Evolutionary conservation across 2,888 invertebrate species (phyloP).

Genomic region (Chymomyza fuscimana): DNA sequence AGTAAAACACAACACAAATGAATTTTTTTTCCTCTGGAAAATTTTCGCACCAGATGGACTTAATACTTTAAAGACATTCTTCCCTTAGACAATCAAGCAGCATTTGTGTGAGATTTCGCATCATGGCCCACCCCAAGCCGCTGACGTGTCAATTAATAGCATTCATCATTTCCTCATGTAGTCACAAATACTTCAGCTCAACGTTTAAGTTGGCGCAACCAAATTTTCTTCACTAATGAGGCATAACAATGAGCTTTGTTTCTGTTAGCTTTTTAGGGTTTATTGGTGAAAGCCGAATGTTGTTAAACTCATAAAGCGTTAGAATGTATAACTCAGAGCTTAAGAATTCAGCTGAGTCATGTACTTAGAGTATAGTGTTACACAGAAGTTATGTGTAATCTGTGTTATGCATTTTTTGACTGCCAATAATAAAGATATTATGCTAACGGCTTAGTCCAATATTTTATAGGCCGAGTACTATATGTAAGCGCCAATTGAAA

Average conservation of each 20-base stretch:
- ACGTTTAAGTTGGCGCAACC: conserved; percentile 15
- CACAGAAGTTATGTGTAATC: conserved; percentile 19
- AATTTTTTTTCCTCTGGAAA: too few species aligned
- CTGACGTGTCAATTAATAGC: conserved; percentile 73
- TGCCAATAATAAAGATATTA: too few species aligned
- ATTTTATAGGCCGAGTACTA: too few species aligned
- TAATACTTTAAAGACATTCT: neutral
- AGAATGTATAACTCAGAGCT: too few species aligned
- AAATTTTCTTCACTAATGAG: conserved; percentile 74
- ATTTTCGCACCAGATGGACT: too few species aligned
- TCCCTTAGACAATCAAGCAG: neutral
- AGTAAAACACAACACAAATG: too few species aligned
- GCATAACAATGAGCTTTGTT: conserved; percentile 71
- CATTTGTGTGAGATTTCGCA: conserved; percentile 46
- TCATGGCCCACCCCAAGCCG: conserved; percentile 57
- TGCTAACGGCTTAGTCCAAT: too few species aligned
- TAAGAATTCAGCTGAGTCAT: conserved; percentile 49
- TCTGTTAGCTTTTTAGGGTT: conserved; percentile 1
- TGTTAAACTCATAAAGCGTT: too few species aligned
- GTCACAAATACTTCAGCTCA: neutral
- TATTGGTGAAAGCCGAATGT: too few species aligned
- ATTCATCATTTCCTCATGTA: conserved; percentile 57
- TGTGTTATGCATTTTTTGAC: too few species aligned
- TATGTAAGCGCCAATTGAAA: too few species aligned
- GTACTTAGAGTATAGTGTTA: conserved; percentile 43